phyloP scores from a whole-genome alignment of 2,113 vertebrate genomes.

The Dolichallabes microphthalmus region DNA sequence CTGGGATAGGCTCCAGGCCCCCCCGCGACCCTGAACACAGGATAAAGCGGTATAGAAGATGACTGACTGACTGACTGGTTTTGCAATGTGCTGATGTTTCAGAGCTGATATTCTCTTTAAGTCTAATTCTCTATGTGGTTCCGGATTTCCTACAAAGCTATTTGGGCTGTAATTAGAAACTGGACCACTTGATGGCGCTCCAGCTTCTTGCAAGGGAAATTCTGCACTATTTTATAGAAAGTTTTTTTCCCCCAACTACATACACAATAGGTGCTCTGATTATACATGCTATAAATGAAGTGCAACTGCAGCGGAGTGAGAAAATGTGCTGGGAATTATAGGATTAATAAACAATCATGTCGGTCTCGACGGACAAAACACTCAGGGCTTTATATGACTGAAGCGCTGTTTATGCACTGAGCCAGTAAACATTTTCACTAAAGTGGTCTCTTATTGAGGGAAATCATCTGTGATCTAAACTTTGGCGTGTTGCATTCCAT shows the following conservation, averaged over 20 bases:
- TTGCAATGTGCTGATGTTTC: neutral
- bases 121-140: neutral
- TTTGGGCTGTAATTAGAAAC: neutral
- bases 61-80: too few relatives aligned
- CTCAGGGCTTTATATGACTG: neutral
- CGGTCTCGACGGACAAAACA: neutral
- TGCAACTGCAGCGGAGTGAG: neutral
- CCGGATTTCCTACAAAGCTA: neutral
- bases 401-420: neutral
- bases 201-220: neutral
- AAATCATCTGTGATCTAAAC: neutral
- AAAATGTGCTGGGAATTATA: neutral
- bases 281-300: neutral
- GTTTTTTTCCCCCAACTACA: neutral
- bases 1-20: too few relatives aligned
- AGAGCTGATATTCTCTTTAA: neutral
- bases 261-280: neutral
- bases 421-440: neutral
- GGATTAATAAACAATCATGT: neutral
- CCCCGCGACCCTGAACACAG: too few relatives aligned
- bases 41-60: too few relatives aligned
- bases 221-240: neutral
- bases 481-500: neutral
- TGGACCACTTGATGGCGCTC: conserved; percentile 39
- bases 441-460: neutral